A percentile compares a stretch with the other conserved stretches of the same genome.
These are phyloP conservation scores for Lasioglossum malachurum DNA, from an alignment of 2,888 invertebrate genomes.

Conservation along the genomic window DNA sequence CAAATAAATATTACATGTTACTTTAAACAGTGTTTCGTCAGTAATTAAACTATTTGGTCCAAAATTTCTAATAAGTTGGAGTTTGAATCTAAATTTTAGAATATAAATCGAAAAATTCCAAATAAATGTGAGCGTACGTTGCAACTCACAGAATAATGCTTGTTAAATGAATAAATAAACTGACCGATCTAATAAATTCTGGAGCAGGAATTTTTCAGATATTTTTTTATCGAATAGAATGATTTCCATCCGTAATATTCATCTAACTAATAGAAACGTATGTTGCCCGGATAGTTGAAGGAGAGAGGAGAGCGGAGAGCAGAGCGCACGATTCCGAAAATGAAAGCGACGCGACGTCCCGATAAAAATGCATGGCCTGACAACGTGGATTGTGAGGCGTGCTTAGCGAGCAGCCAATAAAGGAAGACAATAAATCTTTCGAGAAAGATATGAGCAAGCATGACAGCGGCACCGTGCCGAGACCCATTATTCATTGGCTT, in stretches of 20 bases:
- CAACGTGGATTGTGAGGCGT: slow-evolving; percentile 40
- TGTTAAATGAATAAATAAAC: not conserved
- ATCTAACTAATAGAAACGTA: not conserved
- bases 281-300: not conserved
- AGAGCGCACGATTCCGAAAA: not conserved
- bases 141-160: too few species aligned
- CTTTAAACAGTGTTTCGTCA: too few species aligned
- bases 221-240: not conserved
- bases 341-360: slow-evolving; percentile 24
- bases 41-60: too few species aligned
- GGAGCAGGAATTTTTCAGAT: not conserved
- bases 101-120: too few species aligned
- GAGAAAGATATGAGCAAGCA: slow-evolving; percentile 67
- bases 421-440: slow-evolving; percentile 69
- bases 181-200: not conserved
- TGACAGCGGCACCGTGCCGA: slow-evolving; percentile 53
- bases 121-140: too few species aligned
- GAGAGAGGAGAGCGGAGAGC: not conserved
- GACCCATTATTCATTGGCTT: slow-evolving; percentile 71
- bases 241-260: not conserved
- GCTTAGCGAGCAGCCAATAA: slow-evolving; percentile 59
- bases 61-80: too few species aligned
- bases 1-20: too few species aligned
- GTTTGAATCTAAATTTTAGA: too few species aligned
- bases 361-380: slow-evolving; percentile 42